Evolutionary conservation across 2,888 invertebrate genomes (phyloP).

Genomic region (Ferrisia virgata): DNA sequence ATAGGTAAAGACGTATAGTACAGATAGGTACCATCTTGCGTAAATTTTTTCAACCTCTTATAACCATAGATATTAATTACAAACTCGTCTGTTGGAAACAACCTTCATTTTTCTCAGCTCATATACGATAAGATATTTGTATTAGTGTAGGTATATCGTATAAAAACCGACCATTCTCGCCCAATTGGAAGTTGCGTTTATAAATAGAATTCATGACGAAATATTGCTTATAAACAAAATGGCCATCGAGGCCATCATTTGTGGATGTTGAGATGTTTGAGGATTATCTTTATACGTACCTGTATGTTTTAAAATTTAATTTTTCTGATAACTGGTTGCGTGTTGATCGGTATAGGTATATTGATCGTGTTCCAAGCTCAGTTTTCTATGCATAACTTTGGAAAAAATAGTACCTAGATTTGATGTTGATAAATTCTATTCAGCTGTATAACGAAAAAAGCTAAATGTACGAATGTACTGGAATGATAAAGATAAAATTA

Average conservation of each 20-base stretch:
- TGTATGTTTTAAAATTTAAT: too few species aligned
- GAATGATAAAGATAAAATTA: too few species aligned
- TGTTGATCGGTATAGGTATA: too few species aligned
- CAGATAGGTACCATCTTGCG: not conserved
- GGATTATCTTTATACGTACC: not conserved
- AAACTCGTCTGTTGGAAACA: not conserved
- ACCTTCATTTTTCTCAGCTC: conserved; percentile 19
- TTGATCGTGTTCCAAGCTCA: too few species aligned
- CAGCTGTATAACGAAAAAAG: too few species aligned
- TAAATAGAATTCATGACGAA: conserved; percentile 30
- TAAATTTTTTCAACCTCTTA: conserved; percentile 9
- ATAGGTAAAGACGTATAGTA: not conserved
- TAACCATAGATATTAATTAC: conserved; percentile 24
- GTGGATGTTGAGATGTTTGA: not conserved
- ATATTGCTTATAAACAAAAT: conserved; percentile 22
- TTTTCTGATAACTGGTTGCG: too few species aligned
- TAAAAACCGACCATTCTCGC: not conserved
- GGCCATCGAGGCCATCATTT: conserved; percentile 26
- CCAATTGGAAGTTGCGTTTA: conserved; percentile 19
- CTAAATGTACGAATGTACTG: not conserved
- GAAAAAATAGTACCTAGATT: too few species aligned
- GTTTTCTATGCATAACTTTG: too few species aligned
- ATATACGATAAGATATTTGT: too few species aligned
- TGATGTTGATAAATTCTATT: too few species aligned
- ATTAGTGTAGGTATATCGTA: too few species aligned